phyloP scores from a whole-genome alignment of 2,113 vertebrate species.

The Tupaia tana region DNA sequence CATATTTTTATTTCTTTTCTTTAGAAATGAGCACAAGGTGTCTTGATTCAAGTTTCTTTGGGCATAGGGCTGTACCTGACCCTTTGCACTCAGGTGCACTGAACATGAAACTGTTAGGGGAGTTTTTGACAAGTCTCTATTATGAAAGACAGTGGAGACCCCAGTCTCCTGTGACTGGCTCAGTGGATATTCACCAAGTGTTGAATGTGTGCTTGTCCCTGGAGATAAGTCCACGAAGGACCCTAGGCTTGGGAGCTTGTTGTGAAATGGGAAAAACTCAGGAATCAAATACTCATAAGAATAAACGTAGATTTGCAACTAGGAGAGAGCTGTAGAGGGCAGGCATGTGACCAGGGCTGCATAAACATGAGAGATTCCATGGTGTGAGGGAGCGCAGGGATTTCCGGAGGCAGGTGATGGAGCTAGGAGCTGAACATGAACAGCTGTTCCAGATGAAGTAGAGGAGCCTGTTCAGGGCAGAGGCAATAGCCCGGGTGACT shows the following conservation, averaged over 20 bases:
- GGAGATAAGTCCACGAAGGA: neutral
- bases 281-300: neutral
- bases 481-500: neutral
- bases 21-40: neutral
- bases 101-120: neutral
- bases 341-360: neutral
- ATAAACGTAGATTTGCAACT: neutral
- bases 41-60: neutral
- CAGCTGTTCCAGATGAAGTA: neutral
- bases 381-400: too few relatives aligned
- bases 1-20: neutral
- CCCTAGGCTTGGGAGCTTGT: neutral
- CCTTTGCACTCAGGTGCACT: neutral
- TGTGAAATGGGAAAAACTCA: neutral
- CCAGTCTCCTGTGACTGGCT: neutral
- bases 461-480: neutral
- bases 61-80: neutral
- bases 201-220: neutral
- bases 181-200: neutral
- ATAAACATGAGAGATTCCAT: too few relatives aligned
- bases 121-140: neutral
- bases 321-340: neutral
- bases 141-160: rapidly evolving
- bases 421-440: neutral
- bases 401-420: neutral